These are phyloP conservation scores for Papilio dardanus DNA, from an alignment of 1,140 invertebrate species.

Conservation along the genomic window DNA sequence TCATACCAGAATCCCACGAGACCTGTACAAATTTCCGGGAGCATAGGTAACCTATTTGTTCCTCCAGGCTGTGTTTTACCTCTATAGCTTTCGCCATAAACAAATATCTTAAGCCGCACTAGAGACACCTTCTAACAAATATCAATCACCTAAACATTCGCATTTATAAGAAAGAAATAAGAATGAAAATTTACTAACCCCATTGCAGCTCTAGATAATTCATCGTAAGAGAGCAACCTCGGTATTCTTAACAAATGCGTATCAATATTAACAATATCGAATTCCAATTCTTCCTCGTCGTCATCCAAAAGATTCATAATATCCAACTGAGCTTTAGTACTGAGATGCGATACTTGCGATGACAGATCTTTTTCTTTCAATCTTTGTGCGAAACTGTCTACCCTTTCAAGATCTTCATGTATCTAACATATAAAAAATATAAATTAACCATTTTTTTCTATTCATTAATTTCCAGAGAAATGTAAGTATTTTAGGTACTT, in stretches of 20 bases:
- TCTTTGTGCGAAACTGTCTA: slow-evolving; percentile 38
- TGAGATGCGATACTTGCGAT: not conserved
- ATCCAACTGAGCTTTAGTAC: slow-evolving; percentile 47
- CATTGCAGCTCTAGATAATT: slow-evolving; percentile 26
- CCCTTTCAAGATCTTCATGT: slow-evolving; percentile 47
- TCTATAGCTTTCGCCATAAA: too few relatives aligned
- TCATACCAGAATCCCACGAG: too few relatives aligned
- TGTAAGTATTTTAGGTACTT: too few relatives aligned
- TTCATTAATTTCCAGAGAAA: too few relatives aligned
- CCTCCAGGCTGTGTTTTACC: too few relatives aligned
- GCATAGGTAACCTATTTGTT: too few relatives aligned
- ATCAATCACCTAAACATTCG: too few relatives aligned
- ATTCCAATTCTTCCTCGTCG: slow-evolving; percentile 69
- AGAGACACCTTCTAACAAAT: too few relatives aligned
- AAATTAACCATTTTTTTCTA: too few relatives aligned
- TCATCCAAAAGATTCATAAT: slow-evolving; percentile 61
- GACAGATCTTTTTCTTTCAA: slow-evolving; percentile 39
- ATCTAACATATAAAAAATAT: slow-evolving; percentile 31
- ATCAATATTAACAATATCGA: slow-evolving; percentile 74
- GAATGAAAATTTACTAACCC: slow-evolving; percentile 38
- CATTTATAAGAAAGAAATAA: too few relatives aligned
- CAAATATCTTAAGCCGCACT: too few relatives aligned
- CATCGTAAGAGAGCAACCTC: slow-evolving; percentile 42
- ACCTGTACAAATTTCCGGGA: too few relatives aligned
- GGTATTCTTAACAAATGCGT: slow-evolving; percentile 62